A percentile compares a stretch with the other conserved stretches of the same genome.
These are phyloP conservation scores for Gambusia holbrooki DNA, from an alignment of 2,113 vertebrate genomes.

Conservation along the genomic window DNA sequence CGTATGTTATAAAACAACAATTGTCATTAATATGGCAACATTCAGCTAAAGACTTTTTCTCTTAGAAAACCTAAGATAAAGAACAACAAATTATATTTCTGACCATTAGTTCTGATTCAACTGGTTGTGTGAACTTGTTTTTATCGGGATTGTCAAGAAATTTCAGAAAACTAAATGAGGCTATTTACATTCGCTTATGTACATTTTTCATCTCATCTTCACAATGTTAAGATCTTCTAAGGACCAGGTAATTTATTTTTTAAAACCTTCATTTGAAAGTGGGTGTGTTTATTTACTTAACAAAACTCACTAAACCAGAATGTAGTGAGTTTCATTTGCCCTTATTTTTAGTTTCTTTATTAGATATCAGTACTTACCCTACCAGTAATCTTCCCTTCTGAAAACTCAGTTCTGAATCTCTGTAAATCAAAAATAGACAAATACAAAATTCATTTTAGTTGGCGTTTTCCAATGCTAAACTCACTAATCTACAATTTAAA, in stretches of 20 bases:
- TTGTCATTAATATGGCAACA: background rate
- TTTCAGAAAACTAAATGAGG: too few relatives aligned
- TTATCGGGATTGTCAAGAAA: too few relatives aligned
- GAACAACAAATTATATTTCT: background rate
- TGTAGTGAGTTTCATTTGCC: background rate
- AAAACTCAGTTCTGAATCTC: conserved; percentile 98
- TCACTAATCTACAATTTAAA: conserved; percentile 3
- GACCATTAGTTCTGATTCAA: background rate
- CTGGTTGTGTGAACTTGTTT: background rate
- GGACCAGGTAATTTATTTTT: background rate
- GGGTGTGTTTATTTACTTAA: background rate
- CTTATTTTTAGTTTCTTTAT: background rate
- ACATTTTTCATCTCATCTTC: background rate
- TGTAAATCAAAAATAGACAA: conserved; percentile 62
- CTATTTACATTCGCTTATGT: background rate
- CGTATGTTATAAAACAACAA: background rate
- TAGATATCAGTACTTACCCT: conserved; percentile 82
- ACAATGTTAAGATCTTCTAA: background rate
- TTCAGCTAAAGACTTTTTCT: background rate
- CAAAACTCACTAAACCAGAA: background rate
- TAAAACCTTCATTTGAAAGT: background rate
- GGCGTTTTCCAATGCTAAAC: background rate
- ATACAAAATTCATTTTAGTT: background rate
- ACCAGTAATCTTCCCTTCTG: conserved; percentile 98
- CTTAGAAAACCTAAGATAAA: background rate